phyloP scores from a whole-genome alignment of 2,113 vertebrate species.

The Pardalotus punctatus region DNA sequence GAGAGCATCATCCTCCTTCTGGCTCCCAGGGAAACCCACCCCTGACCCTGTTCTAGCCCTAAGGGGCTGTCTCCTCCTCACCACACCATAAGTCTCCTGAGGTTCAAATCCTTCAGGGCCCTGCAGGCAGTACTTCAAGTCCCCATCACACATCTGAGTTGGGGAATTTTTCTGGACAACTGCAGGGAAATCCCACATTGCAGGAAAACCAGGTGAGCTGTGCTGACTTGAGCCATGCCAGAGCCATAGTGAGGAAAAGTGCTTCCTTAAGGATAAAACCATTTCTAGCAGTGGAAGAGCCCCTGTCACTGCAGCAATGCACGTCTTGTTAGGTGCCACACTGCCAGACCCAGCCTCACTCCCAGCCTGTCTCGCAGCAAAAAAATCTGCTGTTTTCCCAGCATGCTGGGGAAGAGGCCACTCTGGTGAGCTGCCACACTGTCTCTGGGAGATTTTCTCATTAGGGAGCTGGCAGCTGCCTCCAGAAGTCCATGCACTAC shows the following conservation, averaged over 20 bases:
- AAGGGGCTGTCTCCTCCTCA: neutral
- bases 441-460: accelerated
- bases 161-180: neutral
- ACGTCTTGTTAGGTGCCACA: accelerated
- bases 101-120: neutral
- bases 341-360: neutral
- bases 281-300: neutral
- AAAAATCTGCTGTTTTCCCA: neutral
- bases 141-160: neutral
- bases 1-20: neutral
- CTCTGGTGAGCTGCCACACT: neutral
- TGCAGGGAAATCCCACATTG: accelerated
- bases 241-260: accelerated
- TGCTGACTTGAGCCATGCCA: neutral
- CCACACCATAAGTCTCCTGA: neutral
- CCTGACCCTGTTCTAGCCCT: neutral
- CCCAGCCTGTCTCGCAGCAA: neutral
- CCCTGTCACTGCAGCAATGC: neutral
- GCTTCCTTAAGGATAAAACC: neutral
- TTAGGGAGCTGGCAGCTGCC: neutral
- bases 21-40: neutral
- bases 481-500: neutral
- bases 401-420: accelerated
- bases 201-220: neutral
- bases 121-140: neutral